These are phyloP conservation scores for Hypothenemus hampei DNA, from an alignment of 1,140 invertebrate species.

Conservation along the genomic window DNA sequence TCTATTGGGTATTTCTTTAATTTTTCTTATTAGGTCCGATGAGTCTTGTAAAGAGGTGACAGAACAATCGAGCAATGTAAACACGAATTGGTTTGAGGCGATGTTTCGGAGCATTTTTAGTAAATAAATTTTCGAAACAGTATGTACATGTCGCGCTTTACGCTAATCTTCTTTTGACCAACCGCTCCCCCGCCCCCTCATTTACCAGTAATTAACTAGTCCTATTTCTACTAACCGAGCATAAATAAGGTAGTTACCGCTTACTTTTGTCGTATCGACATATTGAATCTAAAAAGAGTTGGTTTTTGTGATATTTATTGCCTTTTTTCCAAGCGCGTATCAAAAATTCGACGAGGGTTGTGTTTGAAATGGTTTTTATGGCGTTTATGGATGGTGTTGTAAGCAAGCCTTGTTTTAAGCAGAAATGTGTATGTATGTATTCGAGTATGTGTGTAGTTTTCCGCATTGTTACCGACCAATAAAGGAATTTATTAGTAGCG, in stretches of 20 bases:
- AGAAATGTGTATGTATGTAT: no score
- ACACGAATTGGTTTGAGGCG: conserved; percentile 28
- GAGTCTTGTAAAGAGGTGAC: conserved; percentile 7
- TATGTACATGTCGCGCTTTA: no score
- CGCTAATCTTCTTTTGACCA: no score
- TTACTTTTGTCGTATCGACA: conserved; percentile 2
- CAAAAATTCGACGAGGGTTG: conserved; percentile 22
- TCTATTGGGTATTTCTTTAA: neutral
- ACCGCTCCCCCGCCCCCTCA: no score
- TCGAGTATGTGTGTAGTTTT: no score
- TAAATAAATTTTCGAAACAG: conserved; percentile 23
- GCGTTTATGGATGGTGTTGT: no score
- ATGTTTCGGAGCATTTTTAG: conserved; percentile 30
- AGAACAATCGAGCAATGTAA: conserved; percentile 21
- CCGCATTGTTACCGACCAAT: no score
- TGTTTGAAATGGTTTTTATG: neutral
- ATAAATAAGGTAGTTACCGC: conserved; percentile 7
- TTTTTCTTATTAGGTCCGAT: conserved; percentile 23
- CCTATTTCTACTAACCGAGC: no score
- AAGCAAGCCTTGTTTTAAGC: no score
- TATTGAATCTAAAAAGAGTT: neutral
- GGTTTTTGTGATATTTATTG: conserved; percentile 24
- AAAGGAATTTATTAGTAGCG: no score
- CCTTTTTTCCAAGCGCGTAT: conserved; percentile 23
- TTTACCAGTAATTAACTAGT: no score